A percentile compares a stretch with the other conserved stretches of the same genome.
These are phyloP conservation scores for Isoperla grammatica DNA, from an alignment of 2,888 invertebrate genomes.

Conservation along the genomic window DNA sequence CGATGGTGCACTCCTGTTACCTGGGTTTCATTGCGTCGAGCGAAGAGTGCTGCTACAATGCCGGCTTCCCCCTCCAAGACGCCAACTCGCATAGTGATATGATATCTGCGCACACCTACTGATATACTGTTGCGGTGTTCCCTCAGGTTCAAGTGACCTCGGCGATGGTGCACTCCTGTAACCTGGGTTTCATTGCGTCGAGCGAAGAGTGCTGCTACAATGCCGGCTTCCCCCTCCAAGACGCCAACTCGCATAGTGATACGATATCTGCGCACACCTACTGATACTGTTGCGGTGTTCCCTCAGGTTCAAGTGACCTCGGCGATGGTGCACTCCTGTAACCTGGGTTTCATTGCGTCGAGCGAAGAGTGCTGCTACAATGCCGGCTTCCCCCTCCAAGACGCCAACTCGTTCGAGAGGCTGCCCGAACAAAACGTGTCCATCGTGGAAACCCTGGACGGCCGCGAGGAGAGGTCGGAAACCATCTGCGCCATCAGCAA, in stretches of 20 bases:
- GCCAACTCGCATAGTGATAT: no score
- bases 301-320: no score
- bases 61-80: no score
- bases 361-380: constrained; percentile 17
- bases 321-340: neutral
- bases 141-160: constrained; percentile 56
- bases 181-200: neutral
- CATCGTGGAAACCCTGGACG: constrained; percentile 72
- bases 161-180: constrained; percentile 63
- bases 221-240: no score
- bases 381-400: constrained; percentile 44
- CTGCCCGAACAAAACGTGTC: constrained; percentile 81
- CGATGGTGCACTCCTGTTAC: no score
- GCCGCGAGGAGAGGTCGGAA: constrained; percentile 58
- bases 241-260: no score
- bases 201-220: constrained; percentile 13
- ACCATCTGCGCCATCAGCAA: constrained; percentile 47
- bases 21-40: no score
- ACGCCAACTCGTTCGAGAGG: constrained; percentile 59
- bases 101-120: no score
- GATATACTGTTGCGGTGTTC: no score
- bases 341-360: neutral
- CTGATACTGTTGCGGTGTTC: neutral
- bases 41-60: no score
- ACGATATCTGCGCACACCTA: neutral